A percentile compares a stretch with the other conserved stretches of the same genome.
phyloP scores from a whole-genome alignment of 2,797 vertebrate genomes.

The Scleropages formosus region DNA sequence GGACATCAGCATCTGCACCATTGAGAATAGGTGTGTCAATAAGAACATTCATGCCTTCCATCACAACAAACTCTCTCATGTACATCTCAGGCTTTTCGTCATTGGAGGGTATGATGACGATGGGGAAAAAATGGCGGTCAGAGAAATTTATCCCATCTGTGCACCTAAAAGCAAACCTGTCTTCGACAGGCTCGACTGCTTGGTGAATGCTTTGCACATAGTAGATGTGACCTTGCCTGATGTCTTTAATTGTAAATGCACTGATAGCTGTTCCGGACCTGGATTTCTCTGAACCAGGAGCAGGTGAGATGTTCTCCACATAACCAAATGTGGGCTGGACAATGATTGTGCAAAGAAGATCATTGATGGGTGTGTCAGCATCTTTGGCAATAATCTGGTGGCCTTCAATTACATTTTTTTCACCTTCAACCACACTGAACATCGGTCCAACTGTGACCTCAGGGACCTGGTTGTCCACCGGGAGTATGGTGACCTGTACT shows the following conservation, averaged over 20 bases:
- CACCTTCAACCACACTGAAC: conserved; percentile 81
- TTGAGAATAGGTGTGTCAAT: conserved; percentile 83
- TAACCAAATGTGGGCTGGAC: conserved; percentile 85
- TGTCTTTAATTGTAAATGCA: conserved; percentile 85
- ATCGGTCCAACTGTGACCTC: conserved; percentile 72
- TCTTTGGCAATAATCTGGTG: conserved; percentile 78
- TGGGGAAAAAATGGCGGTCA: conserved; percentile 79
- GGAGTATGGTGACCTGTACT: conserved; percentile 82
- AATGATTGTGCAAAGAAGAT: conserved; percentile 88
- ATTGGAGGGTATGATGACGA: conserved; percentile 81
- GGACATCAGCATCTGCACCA: conserved; percentile 80
- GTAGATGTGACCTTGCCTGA: conserved; percentile 78
- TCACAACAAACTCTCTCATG: conserved; percentile 83
- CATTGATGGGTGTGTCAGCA: conserved; percentile 79
- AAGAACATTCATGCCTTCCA: conserved; percentile 93
- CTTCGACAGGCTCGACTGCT: conserved; percentile 86
- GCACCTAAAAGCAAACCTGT: conserved; percentile 85
- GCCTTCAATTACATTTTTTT: conserved; percentile 72
- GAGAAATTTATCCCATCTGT: conserved; percentile 93
- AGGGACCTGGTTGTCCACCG: conserved; percentile 88
- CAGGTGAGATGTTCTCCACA: conserved; percentile 89
- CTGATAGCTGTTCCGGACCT: conserved; percentile 85
- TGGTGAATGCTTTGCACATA: conserved; percentile 92
- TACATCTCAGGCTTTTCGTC: conserved; percentile 90
- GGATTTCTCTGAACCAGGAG: conserved; percentile 92